Evolutionary conservation across 2,888 invertebrate species (phyloP).

Genomic region (Drosophila birchii): DNA sequence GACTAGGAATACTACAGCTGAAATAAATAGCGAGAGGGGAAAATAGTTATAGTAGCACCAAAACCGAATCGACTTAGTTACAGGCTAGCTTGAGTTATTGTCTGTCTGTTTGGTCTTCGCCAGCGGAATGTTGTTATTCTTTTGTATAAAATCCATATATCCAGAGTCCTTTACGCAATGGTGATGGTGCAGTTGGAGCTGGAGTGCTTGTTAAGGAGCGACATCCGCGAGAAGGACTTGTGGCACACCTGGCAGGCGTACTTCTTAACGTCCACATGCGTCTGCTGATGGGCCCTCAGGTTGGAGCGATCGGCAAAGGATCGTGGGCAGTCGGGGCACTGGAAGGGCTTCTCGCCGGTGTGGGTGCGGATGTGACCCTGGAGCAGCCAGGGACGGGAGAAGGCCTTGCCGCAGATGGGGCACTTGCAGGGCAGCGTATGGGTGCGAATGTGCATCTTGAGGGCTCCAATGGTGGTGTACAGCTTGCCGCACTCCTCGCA

Average conservation of each 20-base stretch:
- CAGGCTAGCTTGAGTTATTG: constrained; percentile 56
- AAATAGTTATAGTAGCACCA: constrained; percentile 55
- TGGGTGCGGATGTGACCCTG: constrained; percentile 84
- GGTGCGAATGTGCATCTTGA: constrained; percentile 84
- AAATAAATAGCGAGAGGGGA: constrained; percentile 58
- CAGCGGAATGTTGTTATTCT: constrained; percentile 68
- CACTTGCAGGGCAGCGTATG: constrained; percentile 84
- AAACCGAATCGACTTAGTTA: constrained; percentile 59
- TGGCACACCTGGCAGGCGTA: constrained; percentile 83
- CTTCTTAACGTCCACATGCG: constrained; percentile 84
- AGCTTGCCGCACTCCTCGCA: constrained; percentile 84
- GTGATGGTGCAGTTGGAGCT: constrained; percentile 83
- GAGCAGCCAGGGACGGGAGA: constrained; percentile 84
- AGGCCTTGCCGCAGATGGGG: constrained; percentile 84
- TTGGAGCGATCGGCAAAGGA: constrained; percentile 85
- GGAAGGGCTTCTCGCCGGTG: constrained; percentile 84
- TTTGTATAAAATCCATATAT: constrained; percentile 9
- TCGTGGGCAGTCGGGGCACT: constrained; percentile 83
- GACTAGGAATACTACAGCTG: constrained; percentile 26
- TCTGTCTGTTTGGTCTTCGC: constrained; percentile 61
- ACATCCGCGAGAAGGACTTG: constrained; percentile 84
- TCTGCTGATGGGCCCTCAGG: constrained; percentile 84
- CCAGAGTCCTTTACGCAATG: constrained; percentile 69
- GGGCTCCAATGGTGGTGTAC: constrained; percentile 83
- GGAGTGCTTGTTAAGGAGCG: constrained; percentile 83